These are phyloP conservation scores for Daktulosphaira vitifoliae DNA, from an alignment of 1,140 invertebrate genomes.

Conservation along the genomic window DNA sequence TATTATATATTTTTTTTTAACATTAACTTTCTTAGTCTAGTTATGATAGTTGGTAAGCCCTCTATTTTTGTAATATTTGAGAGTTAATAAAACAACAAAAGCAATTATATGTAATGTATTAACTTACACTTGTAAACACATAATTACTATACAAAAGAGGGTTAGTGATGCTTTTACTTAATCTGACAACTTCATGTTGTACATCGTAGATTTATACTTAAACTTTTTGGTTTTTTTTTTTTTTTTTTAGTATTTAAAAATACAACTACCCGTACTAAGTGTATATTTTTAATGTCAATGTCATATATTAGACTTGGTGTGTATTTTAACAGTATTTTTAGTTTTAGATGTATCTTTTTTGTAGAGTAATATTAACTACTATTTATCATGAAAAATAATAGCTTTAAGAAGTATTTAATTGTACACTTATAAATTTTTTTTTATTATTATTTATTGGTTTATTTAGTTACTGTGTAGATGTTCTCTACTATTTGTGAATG, in stretches of 20 bases:
- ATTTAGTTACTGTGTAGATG: slow-evolving; percentile 32
- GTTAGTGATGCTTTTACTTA: slow-evolving; percentile 32
- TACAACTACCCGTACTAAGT: background rate
- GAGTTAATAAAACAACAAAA: slow-evolving; percentile 31
- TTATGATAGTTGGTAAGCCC: slow-evolving; percentile 31
- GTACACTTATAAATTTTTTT: slow-evolving; percentile 26
- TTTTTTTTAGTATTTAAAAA: no score
- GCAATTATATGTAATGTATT: slow-evolving; percentile 3
- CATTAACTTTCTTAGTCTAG: slow-evolving; percentile 12
- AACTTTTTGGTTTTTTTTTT: no score
- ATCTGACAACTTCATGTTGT: slow-evolving; percentile 25
- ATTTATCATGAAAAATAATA: slow-evolving; percentile 30
- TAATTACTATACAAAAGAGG: slow-evolving; percentile 13
- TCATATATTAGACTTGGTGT: slow-evolving; percentile 30
- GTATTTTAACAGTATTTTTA: slow-evolving; percentile 34
- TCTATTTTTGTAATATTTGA: slow-evolving; percentile 34
- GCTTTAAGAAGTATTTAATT: slow-evolving; percentile 30
- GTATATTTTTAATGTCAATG: slow-evolving; percentile 32
- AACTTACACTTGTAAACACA: background rate
- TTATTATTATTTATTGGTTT: slow-evolving; percentile 15
- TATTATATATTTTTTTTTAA: slow-evolving; percentile 11
- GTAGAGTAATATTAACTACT: slow-evolving; percentile 33
- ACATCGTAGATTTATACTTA: slow-evolving; percentile 17
- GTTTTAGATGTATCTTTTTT: slow-evolving; percentile 22
- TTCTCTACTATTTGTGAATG: slow-evolving; percentile 26